These are phyloP conservation scores for Plectrocnemia conspersa DNA, from an alignment of 1,140 invertebrate genomes.

Conservation along the genomic window DNA sequence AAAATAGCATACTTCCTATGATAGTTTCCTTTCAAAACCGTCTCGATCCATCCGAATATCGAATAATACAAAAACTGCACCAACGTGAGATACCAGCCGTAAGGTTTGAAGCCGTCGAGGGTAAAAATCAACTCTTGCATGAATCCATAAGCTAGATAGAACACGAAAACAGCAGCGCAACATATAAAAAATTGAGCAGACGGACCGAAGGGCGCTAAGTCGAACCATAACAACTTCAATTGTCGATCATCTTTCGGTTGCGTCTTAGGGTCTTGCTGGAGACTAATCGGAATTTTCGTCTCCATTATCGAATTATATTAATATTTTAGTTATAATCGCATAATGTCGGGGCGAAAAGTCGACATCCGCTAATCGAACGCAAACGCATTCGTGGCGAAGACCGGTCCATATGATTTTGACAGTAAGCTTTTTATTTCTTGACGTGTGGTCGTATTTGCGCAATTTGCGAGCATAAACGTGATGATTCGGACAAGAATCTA, in stretches of 20 bases:
- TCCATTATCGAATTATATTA: constrained; percentile 7
- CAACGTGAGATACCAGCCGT: constrained; percentile 89
- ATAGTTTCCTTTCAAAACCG: constrained; percentile 58
- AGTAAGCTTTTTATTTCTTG: too few relatives aligned
- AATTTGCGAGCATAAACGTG: too few relatives aligned
- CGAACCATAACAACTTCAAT: constrained; percentile 67
- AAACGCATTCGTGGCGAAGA: background rate
- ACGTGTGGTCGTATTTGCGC: background rate
- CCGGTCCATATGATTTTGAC: constrained; percentile 12
- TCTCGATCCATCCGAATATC: constrained; percentile 75
- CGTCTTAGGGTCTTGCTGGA: background rate
- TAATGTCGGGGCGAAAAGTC: background rate
- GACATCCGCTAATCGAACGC: background rate
- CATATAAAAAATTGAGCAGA: constrained; percentile 72
- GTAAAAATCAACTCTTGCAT: constrained; percentile 91
- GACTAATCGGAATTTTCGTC: constrained; percentile 11
- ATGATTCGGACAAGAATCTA: too few relatives aligned
- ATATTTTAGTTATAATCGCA: background rate
- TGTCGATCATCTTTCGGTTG: constrained; percentile 34
- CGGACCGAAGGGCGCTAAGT: constrained; percentile 62
- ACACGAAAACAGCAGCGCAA: constrained; percentile 75
- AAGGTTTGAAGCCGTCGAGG: constrained; percentile 79
- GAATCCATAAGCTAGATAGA: constrained; percentile 88
- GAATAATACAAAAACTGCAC: constrained; percentile 88
- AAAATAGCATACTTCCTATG: constrained; percentile 57